Evolutionary conservation across 2,888 invertebrate genomes (phyloP), one percentile per base, ranked within the genome.

Genomic region (Eudasyphora cyanicolor): DNA sequence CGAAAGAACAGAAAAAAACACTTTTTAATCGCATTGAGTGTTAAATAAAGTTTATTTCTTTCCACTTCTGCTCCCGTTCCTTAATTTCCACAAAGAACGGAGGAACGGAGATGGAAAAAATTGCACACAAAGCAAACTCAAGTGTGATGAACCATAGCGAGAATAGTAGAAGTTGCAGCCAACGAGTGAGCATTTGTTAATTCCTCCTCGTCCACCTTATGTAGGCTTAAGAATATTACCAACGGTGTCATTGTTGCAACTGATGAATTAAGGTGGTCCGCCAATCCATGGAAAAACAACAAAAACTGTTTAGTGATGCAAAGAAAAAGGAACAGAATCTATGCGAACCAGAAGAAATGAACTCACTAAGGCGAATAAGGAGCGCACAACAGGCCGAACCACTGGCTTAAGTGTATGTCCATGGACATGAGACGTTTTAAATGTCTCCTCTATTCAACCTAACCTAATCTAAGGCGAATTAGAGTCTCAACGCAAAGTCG

Each of bases 1-100:
- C 4, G 45, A 45, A 24, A 42, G 24, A 67, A 67, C 3, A 38
- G 35, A 69, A 27, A 69, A 69, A 12, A 27, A 17, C 7, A 29
- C n/a, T 69, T 49, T 57, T 69, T 69, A 69, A 69, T 69, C 69
- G 42, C 27, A 45, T 69, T 69, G 45, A 69, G 69, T 69, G 49
- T 69, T 69, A 49, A 49, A 69, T 27, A 69, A 69, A 49, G 69
- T 69, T 69, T 49, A 69, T 69, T 69, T 62, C 19, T 35, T 8
- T 14, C 12, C 42, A 54, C 57, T 49, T 69, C 27, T 49, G 24
- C 29, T 45, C 19, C 10, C 57, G 27, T 57, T 57, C 24, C 57
- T 57, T 24, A 54, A 32, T 35, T 35, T 27, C 19, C 42, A 60
- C 60, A 24, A 29, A 42, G 27, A 45, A 35, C 38, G 17, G 0